phyloP scores from a whole-genome alignment of 2,888 invertebrate species.

The Erynnis tages region DNA sequence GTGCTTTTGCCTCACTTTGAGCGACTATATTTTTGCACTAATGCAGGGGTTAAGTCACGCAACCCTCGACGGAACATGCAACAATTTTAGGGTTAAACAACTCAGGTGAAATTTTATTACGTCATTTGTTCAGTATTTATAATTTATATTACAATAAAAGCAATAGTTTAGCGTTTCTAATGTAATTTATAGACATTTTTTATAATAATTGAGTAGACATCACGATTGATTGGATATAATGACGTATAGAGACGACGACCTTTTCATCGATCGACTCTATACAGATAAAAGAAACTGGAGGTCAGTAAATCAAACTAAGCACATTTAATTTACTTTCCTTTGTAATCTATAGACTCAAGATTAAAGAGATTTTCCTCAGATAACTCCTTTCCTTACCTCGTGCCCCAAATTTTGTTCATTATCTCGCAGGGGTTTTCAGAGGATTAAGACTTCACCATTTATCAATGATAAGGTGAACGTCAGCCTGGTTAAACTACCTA shows the following conservation, averaged over 20 bases:
- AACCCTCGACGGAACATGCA: conserved; percentile 1
- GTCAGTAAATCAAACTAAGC: not conserved
- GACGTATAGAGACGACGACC: too few species aligned
- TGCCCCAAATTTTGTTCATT: conserved; percentile 12
- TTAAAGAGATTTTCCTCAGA: not conserved
- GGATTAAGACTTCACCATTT: conserved; percentile 7
- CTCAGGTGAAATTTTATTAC: too few species aligned
- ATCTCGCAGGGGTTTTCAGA: conserved; percentile 4
- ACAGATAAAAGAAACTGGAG: too few species aligned
- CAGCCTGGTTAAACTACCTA: not conserved
- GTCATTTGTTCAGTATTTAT: too few species aligned
- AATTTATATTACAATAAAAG: too few species aligned
- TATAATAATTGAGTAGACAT: too few species aligned
- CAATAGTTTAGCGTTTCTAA: too few species aligned
- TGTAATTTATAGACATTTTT: too few species aligned
- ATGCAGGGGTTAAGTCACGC: conserved; percentile 38
- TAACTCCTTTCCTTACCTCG: conserved; percentile 1
- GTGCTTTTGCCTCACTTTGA: conserved; percentile 43
- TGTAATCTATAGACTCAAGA: not conserved
- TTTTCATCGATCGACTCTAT: too few species aligned
- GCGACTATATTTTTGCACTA: conserved; percentile 41
- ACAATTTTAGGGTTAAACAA: not conserved
- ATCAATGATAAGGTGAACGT: conserved; percentile 9
- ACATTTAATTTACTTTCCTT: conserved; percentile 1
- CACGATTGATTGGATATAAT: too few species aligned